Conservation (phyloP, 2,113 vertebrate genomes). For the Clupea harengus region DNA sequence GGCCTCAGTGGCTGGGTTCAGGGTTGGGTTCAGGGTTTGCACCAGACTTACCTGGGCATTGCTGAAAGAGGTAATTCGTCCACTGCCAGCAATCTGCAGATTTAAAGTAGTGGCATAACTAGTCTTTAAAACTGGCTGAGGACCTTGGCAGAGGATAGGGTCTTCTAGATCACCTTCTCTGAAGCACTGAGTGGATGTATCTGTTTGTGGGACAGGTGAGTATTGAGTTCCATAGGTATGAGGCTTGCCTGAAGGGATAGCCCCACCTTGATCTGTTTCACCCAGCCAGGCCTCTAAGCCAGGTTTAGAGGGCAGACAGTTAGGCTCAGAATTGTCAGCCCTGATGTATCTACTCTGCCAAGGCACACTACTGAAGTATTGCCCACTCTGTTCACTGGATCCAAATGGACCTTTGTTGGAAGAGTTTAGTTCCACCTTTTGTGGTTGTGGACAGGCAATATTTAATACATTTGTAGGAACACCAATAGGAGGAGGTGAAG, state of each 20-base stretch:
- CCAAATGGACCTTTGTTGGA: slow-evolving; percentile 47
- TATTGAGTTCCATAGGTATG: no score
- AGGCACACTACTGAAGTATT: slow-evolving; percentile 64
- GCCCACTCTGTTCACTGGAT: slow-evolving; percentile 43
- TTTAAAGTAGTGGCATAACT: slow-evolving; percentile 90
- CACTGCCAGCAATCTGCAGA: slow-evolving; percentile 83
- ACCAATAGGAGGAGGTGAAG: slow-evolving; percentile 70
- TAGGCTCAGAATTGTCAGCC: no score
- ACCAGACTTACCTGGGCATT: slow-evolving; percentile 85
- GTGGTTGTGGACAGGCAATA: slow-evolving; percentile 60
- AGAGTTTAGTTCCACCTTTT: slow-evolving; percentile 49
- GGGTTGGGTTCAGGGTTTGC: slow-evolving; percentile 77
- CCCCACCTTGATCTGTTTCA: no score
- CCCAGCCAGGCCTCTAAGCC: no score
- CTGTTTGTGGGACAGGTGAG: no score
- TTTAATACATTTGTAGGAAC: slow-evolving; percentile 62
- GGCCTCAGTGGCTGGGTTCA: no score
- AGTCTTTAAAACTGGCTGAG: slow-evolving; percentile 50
- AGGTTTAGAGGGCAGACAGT: no score
- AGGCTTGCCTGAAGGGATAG: no score
- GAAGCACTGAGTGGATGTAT: no score
- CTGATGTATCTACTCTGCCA: slow-evolving; percentile 48
- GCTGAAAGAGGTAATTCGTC: slow-evolving; percentile 78
- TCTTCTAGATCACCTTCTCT: slow-evolving; percentile 37
- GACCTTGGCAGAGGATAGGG: slow-evolving; percentile 26